These are phyloP conservation scores for Peromyscus polionotus DNA, from an alignment of 2,113 vertebrate genomes.

Conservation along the genomic window DNA sequence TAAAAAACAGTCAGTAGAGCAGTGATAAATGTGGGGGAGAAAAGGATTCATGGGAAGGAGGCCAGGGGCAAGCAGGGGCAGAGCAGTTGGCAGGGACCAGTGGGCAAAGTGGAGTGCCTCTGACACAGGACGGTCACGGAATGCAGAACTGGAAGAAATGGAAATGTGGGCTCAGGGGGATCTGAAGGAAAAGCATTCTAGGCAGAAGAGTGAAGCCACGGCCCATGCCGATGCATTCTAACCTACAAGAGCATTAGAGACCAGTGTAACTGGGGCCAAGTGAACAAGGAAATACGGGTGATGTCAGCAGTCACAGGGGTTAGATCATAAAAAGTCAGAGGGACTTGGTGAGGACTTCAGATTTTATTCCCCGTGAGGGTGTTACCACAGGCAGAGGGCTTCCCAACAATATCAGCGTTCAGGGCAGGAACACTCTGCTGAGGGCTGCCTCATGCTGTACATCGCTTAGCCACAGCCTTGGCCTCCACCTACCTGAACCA, in stretches of 20 bases:
- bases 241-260: background rate
- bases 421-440: background rate
- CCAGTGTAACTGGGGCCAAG: background rate
- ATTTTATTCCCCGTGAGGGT: background rate
- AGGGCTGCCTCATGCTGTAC: background rate
- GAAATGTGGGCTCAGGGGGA: background rate
- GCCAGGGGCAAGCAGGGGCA: background rate
- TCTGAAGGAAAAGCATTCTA: background rate
- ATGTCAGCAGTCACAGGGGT: background rate
- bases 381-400: background rate
- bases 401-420: background rate
- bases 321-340: background rate
- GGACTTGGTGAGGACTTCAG: background rate
- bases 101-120: background rate
- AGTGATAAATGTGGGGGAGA: background rate
- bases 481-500: background rate
- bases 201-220: background rate
- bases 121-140: background rate
- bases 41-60: background rate
- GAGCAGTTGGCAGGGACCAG: rapidly evolving
- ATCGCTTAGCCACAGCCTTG: background rate
- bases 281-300: background rate
- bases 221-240: background rate
- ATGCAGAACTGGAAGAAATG: background rate
- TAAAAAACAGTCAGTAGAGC: background rate